Conservation (phyloP, 2,113 vertebrate genomes). For the Atractosteus spatula region DNA sequence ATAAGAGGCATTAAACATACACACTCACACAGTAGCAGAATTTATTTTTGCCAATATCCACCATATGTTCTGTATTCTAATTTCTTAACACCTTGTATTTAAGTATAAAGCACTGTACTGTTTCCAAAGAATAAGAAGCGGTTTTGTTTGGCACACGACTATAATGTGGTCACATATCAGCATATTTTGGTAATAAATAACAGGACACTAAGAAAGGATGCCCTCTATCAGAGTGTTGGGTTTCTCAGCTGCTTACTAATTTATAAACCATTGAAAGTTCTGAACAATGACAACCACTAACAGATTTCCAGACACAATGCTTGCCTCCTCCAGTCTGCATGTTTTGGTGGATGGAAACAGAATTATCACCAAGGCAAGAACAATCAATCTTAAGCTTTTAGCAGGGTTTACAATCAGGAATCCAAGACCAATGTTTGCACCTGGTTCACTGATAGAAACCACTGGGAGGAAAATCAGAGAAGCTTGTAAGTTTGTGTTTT, state of each 20-base stretch:
- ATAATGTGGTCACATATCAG: no score
- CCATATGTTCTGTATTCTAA: no score
- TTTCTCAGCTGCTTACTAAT: no score
- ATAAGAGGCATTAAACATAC: no score
- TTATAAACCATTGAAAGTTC: neutral
- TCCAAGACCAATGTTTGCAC: neutral
- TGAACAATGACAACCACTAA: slow-evolving; percentile 1
- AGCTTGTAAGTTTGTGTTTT: neutral
- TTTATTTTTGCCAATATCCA: no score
- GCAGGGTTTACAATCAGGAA: neutral
- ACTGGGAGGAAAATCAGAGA: neutral
- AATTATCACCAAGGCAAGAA: neutral
- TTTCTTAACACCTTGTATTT: no score
- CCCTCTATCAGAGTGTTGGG: neutral
- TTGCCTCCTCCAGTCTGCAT: neutral
- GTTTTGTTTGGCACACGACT: no score
- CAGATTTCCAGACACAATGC: neutral
- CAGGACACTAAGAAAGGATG: neutral
- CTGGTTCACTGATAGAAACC: no score
- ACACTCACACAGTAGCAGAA: no score
- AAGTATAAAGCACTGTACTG: no score
- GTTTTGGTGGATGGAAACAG: neutral
- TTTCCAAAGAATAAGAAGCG: no score
- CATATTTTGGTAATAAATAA: neutral
- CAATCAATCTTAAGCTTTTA: neutral